Evolutionary conservation across 1,140 invertebrate genomes (phyloP).

Genomic region (Drosophila punjabiensis): DNA sequence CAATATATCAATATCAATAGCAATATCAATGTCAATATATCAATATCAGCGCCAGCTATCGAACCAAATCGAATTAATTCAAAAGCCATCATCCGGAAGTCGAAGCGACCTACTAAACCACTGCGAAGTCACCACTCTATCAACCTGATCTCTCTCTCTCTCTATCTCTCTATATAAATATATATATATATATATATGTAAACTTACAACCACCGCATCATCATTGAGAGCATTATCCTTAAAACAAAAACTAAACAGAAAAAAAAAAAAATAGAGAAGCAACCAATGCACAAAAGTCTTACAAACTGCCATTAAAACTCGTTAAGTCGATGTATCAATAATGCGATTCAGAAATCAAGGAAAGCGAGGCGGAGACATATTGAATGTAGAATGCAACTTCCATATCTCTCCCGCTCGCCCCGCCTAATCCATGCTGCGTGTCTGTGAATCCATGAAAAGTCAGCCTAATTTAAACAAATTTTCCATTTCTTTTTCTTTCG

Average conservation of each 20-base stretch:
- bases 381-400: not conserved
- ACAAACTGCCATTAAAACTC: slow-evolving; percentile 35
- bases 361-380: slow-evolving; percentile 16
- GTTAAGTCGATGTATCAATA: slow-evolving; percentile 6
- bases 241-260: slow-evolving; percentile 17
- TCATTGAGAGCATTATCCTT: slow-evolving; percentile 56
- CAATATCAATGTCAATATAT: slow-evolving; percentile 36
- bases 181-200: slow-evolving; percentile 23
- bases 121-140: slow-evolving; percentile 62
- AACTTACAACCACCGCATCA: slow-evolving; percentile 62
- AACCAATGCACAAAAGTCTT: slow-evolving; percentile 33
- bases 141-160: slow-evolving; percentile 36
- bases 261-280: slow-evolving; percentile 22
- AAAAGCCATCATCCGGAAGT: slow-evolving; percentile 47
- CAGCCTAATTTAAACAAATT: slow-evolving; percentile 71
- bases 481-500: slow-evolving; percentile 83
- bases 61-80: slow-evolving; percentile 47
- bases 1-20: slow-evolving; percentile 21
- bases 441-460: slow-evolving; percentile 34
- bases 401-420: slow-evolving; percentile 18
- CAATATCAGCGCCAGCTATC: slow-evolving; percentile 41
- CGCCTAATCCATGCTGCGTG: slow-evolving; percentile 19
- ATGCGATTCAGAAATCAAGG: slow-evolving; percentile 20
- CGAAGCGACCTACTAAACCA: slow-evolving; percentile 57
- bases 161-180: slow-evolving; percentile 29